Evolutionary conservation across 2,113 vertebrate species (phyloP), one percentile per base, ranked within the genome.

Genomic region (Eudyptes chrysolophus): DNA sequence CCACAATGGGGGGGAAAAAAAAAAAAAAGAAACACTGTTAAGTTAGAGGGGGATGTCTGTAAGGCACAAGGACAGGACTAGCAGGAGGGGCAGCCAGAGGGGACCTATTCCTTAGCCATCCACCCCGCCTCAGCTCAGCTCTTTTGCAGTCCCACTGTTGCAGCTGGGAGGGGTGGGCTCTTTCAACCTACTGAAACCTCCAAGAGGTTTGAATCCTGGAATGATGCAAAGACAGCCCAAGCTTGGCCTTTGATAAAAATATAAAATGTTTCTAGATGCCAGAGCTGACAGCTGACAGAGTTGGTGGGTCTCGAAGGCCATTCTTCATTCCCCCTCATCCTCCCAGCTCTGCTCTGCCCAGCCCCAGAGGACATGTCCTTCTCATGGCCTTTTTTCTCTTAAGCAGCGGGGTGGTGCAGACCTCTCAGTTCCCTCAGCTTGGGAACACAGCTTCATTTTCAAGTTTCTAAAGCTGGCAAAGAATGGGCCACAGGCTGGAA

Each of bases 1-100:
- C 19, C 32, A 36, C 29, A n/a, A 8, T 44, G 21, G 7, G 15
- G 5, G 15, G 12, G 17, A 27, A 26, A 24, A 60, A 38, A n/a
- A 34, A 13, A 25, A 16, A 1, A 55, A 34, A 22, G 6, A n/a
- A 65, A 58, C 30, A 26, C 5, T 71, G 16, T 48, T 24, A 49
- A 25, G 24, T 17, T 44, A 49, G 42, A 87, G 18, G 2, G 6
- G 2, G 2, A 34, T 82, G 20, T 42, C 42, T 1, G 0, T 48
- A 58, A 49, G 10, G 20, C 32, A 87, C 60, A 92, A 49, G 57
- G 52, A 57, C 32, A 77, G 34, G 32, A 46, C 25, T 58, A 87
- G 44, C 19, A 75, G 61, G n/a, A 87, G 48, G 13, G 7, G 16
- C 30, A 89, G n/a, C 13, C 54, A 58, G 60, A 76, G 29, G 2